phyloP scores from a whole-genome alignment of 1,140 invertebrate genomes.

The Drosophila tristis region DNA sequence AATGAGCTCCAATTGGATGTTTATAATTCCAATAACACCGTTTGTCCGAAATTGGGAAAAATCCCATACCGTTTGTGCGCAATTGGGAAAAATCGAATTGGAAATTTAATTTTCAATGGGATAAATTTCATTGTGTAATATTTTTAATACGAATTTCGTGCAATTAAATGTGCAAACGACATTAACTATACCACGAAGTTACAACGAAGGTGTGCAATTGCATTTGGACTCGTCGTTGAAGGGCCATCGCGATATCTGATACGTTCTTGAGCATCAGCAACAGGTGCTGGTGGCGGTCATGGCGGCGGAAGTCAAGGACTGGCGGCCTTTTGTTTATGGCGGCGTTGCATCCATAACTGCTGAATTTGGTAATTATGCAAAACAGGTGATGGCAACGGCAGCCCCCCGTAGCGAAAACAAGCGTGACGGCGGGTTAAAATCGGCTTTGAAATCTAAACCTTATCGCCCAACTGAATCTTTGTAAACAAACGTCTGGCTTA shows the following conservation, averaged over 20 bases:
- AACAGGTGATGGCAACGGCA: conserved; percentile 9
- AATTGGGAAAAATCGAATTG: too few species aligned
- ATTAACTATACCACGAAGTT: conserved; percentile 2
- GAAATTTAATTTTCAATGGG: too few species aligned
- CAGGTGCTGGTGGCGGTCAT: conserved; percentile 84
- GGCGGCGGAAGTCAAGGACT: conserved; percentile 85
- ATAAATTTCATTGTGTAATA: too few species aligned
- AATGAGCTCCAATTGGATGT: too few species aligned
- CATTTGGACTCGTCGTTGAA: background rate
- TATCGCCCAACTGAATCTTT: conserved; percentile 28
- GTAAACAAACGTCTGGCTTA: conserved; percentile 52
- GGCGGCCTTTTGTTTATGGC: conserved; percentile 97
- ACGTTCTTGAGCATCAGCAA: conserved; percentile 45
- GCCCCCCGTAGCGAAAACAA: conserved; percentile 20
- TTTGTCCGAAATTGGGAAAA: too few species aligned
- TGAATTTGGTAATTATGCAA: conserved; percentile 91
- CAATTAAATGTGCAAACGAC: background rate
- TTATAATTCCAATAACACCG: too few species aligned
- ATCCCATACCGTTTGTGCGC: too few species aligned
- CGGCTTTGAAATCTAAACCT: background rate
- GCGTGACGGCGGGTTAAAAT: too few species aligned
- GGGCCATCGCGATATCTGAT: background rate
- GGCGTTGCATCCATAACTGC: conserved; percentile 96
- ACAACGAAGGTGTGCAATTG: background rate
- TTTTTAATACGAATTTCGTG: background rate